Conservation (phyloP, 2,113 vertebrate species). For the Syrrhaptes paradoxus region DNA sequence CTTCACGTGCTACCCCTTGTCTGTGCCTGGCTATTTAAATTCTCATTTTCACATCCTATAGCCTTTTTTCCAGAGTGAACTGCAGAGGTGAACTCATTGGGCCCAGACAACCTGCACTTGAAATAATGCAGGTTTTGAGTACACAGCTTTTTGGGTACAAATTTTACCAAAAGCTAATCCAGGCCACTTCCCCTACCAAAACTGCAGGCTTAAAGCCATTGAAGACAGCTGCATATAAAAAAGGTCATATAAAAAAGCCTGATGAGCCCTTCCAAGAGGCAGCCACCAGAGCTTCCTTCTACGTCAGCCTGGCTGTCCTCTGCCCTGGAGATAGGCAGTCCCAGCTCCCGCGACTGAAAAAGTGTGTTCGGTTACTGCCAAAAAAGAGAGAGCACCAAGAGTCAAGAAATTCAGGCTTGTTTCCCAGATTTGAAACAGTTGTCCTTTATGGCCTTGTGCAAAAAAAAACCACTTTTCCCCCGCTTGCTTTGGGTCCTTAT, state of each 20-base stretch:
- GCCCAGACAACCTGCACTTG: background rate
- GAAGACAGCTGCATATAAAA: background rate
- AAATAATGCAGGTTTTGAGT: background rate
- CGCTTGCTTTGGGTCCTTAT: background rate
- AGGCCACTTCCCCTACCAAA: background rate
- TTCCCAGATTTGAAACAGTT: conserved; percentile 20
- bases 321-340: background rate
- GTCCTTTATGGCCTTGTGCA: background rate
- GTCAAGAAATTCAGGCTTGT: background rate
- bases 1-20: background rate
- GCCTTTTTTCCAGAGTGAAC: background rate
- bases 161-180: background rate
- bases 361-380: background rate
- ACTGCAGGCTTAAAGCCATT: background rate
- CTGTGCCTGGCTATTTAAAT: background rate
- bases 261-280: background rate
- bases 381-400: background rate
- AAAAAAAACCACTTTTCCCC: background rate
- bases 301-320: background rate
- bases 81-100: background rate
- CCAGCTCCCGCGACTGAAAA: background rate
- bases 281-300: background rate
- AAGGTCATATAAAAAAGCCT: background rate
- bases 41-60: background rate
- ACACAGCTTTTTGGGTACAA: background rate